A percentile compares a stretch with the other conserved stretches of the same genome.
These are phyloP conservation scores for Tenebrosternarchus preto DNA, from an alignment of 2,113 vertebrate species.

Conservation along the genomic window DNA sequence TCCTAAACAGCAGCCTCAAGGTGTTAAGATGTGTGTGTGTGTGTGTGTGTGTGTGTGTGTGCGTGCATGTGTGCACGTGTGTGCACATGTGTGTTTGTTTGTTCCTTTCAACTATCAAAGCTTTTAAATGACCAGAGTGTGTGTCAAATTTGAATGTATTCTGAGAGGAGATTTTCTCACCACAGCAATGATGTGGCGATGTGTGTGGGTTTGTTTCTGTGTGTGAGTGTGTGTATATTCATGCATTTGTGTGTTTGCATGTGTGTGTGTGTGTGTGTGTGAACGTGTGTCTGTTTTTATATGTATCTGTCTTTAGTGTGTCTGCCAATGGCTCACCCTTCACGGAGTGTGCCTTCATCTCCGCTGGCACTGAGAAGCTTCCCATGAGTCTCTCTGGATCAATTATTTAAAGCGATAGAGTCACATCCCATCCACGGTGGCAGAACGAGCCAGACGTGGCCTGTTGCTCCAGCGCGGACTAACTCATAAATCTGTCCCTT, in stretches of 20 bases:
- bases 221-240: too few relatives aligned
- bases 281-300: not conserved
- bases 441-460: too few relatives aligned
- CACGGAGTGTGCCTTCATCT: not conserved
- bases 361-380: not conserved
- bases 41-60: too few relatives aligned
- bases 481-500: not conserved
- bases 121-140: not conserved
- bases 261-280: constrained; percentile 25
- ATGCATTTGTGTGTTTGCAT: not conserved
- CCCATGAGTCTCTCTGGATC: constrained; percentile 18
- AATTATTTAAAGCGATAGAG: constrained; percentile 34
- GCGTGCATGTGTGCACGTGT: too few relatives aligned
- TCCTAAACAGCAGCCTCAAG: too few relatives aligned
- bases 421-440: not conserved
- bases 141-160: not conserved
- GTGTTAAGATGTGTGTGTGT: too few relatives aligned
- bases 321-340: not conserved
- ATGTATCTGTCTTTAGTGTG: constrained; percentile 1
- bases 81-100: too few relatives aligned
- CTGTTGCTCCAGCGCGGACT: too few relatives aligned
- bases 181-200: not conserved
- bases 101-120: too few relatives aligned
- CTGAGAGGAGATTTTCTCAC: not conserved
- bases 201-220: not conserved